Base-by-base conservation (phyloP, 2,888 invertebrate species). In the Andrena minutula region DNA sequence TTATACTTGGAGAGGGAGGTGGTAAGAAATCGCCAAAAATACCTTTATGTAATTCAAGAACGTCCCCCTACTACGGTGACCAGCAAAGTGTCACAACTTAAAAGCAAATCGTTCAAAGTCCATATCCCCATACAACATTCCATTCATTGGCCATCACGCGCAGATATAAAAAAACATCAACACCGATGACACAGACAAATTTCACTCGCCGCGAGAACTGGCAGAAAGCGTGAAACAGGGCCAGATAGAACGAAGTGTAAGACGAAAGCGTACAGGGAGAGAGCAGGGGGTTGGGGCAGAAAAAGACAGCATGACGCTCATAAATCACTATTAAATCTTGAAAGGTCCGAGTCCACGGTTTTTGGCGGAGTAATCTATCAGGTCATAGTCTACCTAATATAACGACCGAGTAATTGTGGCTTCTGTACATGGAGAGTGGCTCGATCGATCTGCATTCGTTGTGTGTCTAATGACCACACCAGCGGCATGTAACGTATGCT, bases 311-410 rank as follows among this genome's bases (percentile, higher is more conserved):
- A 23, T 26, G 58, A 30, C 10, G 76, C 72, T 82, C 88, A 90
- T 92, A 91, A 91, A 92, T 93, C 92, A 92, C 90, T 90, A 92
- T 93, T 92, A 91, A 92, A 91, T 91, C 91, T 91, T 90, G 89
- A 89, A 90, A 88, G 88, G 89, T 82, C 88, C 85, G 83, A 88
- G 87, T 88, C 82, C 76, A 85, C 87, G 89, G 89, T 87, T 89
- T 89, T 41, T 41, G 41, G 90, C 90, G 90, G 83, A 90, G 91
- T 90, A 91, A 92, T 92, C 91, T 91, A 91, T 92, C 91, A 90
- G 90, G 83, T 84, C 83, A 69, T 56, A 85, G 88, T 89, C 88
- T 85, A 88, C 84, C 86, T 89, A 81, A 88, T 87, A 87, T 88
- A 89, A 91, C 87, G 88, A 84, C 85, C 81, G 86, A 89, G 88